phyloP scores from a whole-genome alignment of 2,113 vertebrate species.

The Perccottus glenii region DNA sequence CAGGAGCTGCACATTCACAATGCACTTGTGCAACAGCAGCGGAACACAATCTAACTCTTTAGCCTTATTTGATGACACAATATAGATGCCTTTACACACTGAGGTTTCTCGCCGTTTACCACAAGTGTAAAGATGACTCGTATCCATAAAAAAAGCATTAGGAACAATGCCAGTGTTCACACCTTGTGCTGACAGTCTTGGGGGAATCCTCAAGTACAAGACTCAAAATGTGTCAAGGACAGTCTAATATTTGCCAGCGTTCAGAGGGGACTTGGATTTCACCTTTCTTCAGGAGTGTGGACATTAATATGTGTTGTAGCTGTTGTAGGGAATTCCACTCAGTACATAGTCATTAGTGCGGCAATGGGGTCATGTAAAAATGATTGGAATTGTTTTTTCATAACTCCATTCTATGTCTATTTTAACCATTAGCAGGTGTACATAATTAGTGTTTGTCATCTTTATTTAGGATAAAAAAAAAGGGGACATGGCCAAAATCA shows the following conservation, averaged over 20 bases:
- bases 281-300: not conserved
- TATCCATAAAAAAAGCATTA: not conserved
- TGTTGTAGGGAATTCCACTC: not conserved
- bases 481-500: not conserved
- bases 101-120: not conserved
- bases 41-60: slow-evolving; percentile 1
- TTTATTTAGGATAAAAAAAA: too few relatives aligned
- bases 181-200: not conserved
- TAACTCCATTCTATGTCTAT: too few relatives aligned
- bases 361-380: slow-evolving; percentile 2
- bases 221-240: slow-evolving; percentile 10
- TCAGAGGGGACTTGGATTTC: not conserved
- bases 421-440: too few relatives aligned
- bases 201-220: slow-evolving; percentile 2
- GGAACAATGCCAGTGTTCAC: not conserved
- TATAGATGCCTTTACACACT: not conserved
- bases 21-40: too few relatives aligned
- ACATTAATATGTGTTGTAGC: not conserved
- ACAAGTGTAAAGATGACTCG: not conserved
- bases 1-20: too few relatives aligned
- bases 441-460: too few relatives aligned
- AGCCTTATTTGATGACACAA: not conserved
- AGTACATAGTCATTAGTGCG: slow-evolving; percentile 2
- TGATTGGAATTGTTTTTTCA: not conserved
- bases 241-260: slow-evolving; percentile 1